phyloP scores from a whole-genome alignment of 2,797 vertebrate species.

The Pogoniulus pusillus region DNA sequence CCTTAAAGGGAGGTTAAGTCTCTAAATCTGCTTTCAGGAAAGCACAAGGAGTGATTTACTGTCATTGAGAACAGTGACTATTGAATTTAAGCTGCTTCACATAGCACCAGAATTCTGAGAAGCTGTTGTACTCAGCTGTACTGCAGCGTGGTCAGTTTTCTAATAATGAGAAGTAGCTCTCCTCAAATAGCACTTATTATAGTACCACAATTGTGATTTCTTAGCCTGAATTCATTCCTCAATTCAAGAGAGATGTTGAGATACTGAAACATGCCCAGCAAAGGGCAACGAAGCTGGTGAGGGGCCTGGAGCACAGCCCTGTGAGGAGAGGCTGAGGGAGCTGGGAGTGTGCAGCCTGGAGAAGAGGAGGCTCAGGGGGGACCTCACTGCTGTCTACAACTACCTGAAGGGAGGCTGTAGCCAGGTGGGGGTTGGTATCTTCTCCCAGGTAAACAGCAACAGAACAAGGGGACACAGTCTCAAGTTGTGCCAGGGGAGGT shows the following conservation, averaged over 20 bases:
- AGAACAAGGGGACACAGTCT: no score
- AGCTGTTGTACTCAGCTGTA: not conserved
- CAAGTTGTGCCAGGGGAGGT: no score
- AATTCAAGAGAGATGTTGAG: not conserved
- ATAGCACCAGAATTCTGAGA: not conserved
- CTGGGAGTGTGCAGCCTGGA: no score
- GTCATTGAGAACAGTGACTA: not conserved
- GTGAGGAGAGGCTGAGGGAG: no score
- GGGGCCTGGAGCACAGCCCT: no score
- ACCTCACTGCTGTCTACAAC: no score
- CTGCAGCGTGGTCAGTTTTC: not conserved
- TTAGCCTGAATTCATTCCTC: not conserved
- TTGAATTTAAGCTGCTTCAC: not conserved
- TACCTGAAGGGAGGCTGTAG: accelerated
- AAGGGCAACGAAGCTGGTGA: not conserved
- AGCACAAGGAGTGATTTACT: not conserved
- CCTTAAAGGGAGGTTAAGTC: not conserved
- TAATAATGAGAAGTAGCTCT: not conserved
- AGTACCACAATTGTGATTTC: not conserved
- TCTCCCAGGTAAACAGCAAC: no score
- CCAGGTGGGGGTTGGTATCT: no score
- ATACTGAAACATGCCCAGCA: not conserved
- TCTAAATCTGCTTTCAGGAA: not conserved
- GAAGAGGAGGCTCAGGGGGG: no score
- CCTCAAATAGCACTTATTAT: not conserved